Evolutionary conservation across 1,140 invertebrate genomes (phyloP).

Genomic region (Agrilus planipennis): DNA sequence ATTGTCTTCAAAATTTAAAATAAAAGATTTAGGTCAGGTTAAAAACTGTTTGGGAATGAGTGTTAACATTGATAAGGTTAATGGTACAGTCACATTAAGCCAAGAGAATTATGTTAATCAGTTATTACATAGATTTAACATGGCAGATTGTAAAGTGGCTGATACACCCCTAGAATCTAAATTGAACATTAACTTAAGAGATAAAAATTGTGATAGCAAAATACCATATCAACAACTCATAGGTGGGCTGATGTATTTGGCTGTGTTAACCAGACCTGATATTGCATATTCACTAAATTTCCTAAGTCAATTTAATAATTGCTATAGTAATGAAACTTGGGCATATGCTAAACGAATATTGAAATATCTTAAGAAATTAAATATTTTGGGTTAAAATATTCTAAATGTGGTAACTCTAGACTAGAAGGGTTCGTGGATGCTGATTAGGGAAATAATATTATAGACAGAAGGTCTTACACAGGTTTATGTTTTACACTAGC

Average conservation of each 20-base stretch:
- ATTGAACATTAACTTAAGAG: conserved; percentile 4
- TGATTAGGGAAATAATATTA: conserved; percentile 24
- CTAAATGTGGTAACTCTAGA: too few relatives aligned
- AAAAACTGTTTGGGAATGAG: conserved; percentile 2
- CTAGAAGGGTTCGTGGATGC: conserved; percentile 31
- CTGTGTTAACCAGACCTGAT: conserved; percentile 7
- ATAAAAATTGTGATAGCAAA: conserved; percentile 1
- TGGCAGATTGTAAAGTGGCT: conserved; percentile 5
- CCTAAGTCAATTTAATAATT: too few relatives aligned
- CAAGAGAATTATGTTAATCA: conserved; percentile 5
- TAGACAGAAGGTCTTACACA: conserved; percentile 20
- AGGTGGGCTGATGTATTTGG: conserved; percentile 2
- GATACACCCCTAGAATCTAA: conserved; percentile 2
- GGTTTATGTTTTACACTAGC: conserved; percentile 23
- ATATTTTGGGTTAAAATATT: too few relatives aligned
- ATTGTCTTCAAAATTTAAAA: conserved; percentile 5
- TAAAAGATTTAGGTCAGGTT: conserved; percentile 7
- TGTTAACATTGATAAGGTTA: neutral
- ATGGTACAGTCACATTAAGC: neutral
- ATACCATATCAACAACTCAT: conserved; percentile 7
- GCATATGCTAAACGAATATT: too few relatives aligned
- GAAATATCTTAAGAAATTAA: too few relatives aligned
- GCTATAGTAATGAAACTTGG: too few relatives aligned
- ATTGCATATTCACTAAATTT: too few relatives aligned
- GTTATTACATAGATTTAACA: conserved; percentile 4